phyloP scores from a whole-genome alignment of 2,113 vertebrate genomes.

The Siniperca knerii region DNA sequence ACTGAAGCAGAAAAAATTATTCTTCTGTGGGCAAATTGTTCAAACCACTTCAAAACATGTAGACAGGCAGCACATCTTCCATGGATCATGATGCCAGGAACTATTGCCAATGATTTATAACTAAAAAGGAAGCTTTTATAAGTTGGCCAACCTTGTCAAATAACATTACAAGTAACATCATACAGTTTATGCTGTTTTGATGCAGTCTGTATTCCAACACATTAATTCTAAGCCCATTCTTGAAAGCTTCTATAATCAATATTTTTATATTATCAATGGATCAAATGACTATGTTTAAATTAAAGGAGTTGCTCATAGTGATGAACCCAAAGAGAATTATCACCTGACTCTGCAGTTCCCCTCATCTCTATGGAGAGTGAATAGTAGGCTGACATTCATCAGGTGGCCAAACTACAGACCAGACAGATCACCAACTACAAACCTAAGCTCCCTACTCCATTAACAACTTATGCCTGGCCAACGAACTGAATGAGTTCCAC shows the following conservation, averaged over 20 bases:
- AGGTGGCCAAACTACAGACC: background rate
- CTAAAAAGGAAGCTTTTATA: background rate
- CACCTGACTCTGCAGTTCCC: background rate
- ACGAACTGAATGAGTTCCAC: too few relatives aligned
- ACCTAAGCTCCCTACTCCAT: too few relatives aligned
- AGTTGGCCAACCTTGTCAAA: background rate
- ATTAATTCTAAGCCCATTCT: background rate
- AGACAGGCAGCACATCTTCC: slow-evolving; percentile 25
- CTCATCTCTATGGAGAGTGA: background rate
- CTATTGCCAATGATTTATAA: background rate
- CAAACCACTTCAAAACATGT: slow-evolving; percentile 54
- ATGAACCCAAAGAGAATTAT: background rate
- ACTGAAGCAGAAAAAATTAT: slow-evolving; percentile 32
- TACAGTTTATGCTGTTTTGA: background rate
- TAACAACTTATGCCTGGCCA: too few relatives aligned
- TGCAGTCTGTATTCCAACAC: background rate
- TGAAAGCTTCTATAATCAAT: background rate
- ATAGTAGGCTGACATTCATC: background rate
- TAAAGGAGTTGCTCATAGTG: background rate
- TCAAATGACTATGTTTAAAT: background rate
- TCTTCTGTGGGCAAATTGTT: slow-evolving; percentile 32
- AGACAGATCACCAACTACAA: too few relatives aligned
- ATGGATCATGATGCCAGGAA: slow-evolving; percentile 15
- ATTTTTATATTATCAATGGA: background rate
- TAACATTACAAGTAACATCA: background rate